These are phyloP conservation scores for Arbacia lixula DNA, from an alignment of 53 echinoderm and acorn worm species.

Conservation along the genomic window DNA sequence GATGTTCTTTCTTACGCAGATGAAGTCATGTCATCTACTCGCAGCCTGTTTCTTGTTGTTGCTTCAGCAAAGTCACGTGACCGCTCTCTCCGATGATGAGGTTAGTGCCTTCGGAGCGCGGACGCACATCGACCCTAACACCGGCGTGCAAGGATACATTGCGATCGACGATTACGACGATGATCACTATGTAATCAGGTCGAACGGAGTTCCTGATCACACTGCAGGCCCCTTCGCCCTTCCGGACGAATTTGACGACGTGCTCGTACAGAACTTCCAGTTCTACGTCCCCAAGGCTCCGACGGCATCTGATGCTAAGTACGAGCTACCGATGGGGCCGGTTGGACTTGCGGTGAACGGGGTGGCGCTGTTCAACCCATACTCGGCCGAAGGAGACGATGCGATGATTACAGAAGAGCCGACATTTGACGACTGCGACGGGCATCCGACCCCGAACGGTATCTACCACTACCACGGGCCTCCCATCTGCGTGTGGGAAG, in stretches of 20 bases:
- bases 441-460: constrained; percentile 69
- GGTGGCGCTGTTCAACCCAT: constrained; percentile 82
- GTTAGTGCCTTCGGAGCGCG: constrained; percentile 27
- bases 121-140: constrained; percentile 59
- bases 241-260: constrained; percentile 12
- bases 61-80: not conserved
- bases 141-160: constrained; percentile 63
- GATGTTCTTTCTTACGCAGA: too few relatives aligned
- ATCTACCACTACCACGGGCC: constrained; percentile 83
- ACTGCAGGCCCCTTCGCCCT: constrained; percentile 56
- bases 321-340: constrained; percentile 59
- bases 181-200: constrained; percentile 44
- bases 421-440: constrained; percentile 80
- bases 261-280: constrained; percentile 41
- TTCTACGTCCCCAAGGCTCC: constrained; percentile 62
- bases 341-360: constrained; percentile 76
- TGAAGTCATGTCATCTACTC: too few relatives aligned
- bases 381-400: constrained; percentile 56
- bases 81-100: constrained; percentile 18
- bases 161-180: constrained; percentile 31
- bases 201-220: constrained; percentile 83
- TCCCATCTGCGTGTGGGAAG: constrained; percentile 52
- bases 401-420: constrained; percentile 63
- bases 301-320: constrained; percentile 37
- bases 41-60: not conserved